These are phyloP conservation scores for Mactra quadrangularis DNA, from an alignment of 1,140 invertebrate genomes.

Conservation along the genomic window DNA sequence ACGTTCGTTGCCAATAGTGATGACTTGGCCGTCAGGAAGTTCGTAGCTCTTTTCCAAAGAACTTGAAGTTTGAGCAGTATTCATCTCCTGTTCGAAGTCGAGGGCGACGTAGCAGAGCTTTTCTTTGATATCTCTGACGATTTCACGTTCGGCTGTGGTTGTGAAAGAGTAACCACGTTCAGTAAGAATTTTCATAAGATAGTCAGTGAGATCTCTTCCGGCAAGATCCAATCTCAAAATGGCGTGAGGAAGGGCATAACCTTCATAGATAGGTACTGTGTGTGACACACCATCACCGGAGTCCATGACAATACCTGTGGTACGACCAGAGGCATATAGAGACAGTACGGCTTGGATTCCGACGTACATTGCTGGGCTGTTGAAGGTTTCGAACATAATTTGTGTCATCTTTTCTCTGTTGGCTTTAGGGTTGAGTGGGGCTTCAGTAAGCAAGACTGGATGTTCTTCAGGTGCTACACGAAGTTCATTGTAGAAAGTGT, in stretches of 20 bases:
- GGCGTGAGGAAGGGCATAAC: constrained; percentile 90
- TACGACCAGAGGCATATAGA: constrained; percentile 94
- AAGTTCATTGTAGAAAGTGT: constrained; percentile 96
- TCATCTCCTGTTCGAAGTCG: constrained; percentile 98
- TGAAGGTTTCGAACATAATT: constrained; percentile 87
- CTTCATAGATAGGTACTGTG: constrained; percentile 95
- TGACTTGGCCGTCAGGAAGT: constrained; percentile 86
- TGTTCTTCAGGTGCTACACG: constrained; percentile 82
- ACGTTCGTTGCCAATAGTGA: constrained; percentile 96
- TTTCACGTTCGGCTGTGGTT: constrained; percentile 86
- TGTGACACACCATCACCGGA: constrained; percentile 94
- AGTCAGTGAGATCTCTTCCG: constrained; percentile 96
- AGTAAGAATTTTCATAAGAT: constrained; percentile 82
- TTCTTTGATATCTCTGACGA: constrained; percentile 85
- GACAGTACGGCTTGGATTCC: constrained; percentile 93
- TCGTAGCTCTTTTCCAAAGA: constrained; percentile 83
- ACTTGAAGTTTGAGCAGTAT: constrained; percentile 89
- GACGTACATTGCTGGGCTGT: constrained; percentile 96
- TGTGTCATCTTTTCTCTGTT: constrained; percentile 92
- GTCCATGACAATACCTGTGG: constrained; percentile 95
- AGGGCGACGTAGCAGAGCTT: constrained; percentile 95
- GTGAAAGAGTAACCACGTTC: constrained; percentile 75
- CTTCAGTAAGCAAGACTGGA: constrained; percentile 77
- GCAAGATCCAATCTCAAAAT: constrained; percentile 94
- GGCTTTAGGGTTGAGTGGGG: constrained; percentile 80